Evolutionary conservation across 2,888 invertebrate species (phyloP).

Genomic region (Noctua fimbriata): DNA sequence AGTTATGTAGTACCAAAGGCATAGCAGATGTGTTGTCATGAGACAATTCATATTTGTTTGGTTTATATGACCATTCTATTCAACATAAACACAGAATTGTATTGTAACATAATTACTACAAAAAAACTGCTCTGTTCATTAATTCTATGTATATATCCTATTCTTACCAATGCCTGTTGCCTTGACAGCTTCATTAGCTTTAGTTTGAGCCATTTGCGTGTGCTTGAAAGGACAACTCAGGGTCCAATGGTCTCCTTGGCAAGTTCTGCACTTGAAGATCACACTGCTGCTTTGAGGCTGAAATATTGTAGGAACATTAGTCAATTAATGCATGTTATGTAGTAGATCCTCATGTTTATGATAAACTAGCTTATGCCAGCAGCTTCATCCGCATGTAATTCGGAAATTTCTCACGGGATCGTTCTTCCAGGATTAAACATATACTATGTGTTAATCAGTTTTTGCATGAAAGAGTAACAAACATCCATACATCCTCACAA

Average conservation of each 20-base stretch:
- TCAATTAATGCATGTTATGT: background rate
- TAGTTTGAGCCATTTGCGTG: constrained; percentile 93
- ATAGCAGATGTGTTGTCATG: background rate
- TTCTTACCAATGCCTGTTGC: constrained; percentile 75
- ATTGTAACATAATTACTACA: background rate
- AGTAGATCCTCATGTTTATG: background rate
- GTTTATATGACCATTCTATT: background rate
- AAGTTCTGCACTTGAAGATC: constrained; percentile 96
- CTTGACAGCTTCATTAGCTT: constrained; percentile 87
- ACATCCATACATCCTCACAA: no score
- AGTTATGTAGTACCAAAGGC: background rate
- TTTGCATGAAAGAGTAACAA: no score
- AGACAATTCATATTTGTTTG: background rate
- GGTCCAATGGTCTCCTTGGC: constrained; percentile 99
- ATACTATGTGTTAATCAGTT: no score
- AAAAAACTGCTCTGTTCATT: background rate
- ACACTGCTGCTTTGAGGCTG: constrained; percentile 91
- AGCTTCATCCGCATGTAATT: no score
- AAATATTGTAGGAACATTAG: constrained; percentile 52
- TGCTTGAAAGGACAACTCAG: constrained; percentile 99
- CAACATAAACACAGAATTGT: background rate
- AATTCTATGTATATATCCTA: background rate
- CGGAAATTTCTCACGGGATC: no score
- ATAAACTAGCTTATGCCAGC: no score
- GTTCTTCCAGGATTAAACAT: no score